Conservation (phyloP, 2,113 vertebrate genomes). For the Poicephalus gulielmi region DNA sequence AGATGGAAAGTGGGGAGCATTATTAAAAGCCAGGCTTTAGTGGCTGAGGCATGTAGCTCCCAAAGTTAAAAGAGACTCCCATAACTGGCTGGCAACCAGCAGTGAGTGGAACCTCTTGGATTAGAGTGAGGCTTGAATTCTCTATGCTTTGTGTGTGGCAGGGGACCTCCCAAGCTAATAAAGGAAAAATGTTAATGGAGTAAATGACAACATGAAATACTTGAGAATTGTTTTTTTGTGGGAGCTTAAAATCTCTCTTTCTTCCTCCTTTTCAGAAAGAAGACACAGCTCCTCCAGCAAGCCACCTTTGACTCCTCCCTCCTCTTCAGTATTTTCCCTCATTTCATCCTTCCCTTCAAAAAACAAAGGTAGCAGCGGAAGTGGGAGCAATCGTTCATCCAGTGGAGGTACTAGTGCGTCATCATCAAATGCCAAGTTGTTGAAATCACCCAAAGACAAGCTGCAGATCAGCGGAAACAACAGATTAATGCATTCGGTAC, state of each 20-base stretch:
- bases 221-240: not conserved
- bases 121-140: not conserved
- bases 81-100: not conserved
- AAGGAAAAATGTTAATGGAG: not conserved
- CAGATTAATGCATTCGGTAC: conserved; percentile 82
- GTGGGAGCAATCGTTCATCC: conserved; percentile 77
- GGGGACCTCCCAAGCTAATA: not conserved
- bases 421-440: conserved; percentile 87
- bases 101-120: not conserved
- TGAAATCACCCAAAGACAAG: conserved; percentile 98
- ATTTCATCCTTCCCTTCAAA: conserved; percentile 83
- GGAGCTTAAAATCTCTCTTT: not conserved
- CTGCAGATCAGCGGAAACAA: conserved; percentile 85
- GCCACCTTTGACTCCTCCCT: conserved; percentile 79
- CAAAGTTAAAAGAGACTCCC: not conserved
- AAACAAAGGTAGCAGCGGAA: conserved; percentile 77
- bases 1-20: not conserved
- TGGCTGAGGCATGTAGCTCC: not conserved
- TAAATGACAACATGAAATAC: not conserved
- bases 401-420: conserved; percentile 77
- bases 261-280: conserved; percentile 83
- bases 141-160: not conserved
- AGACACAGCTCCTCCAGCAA: conserved; percentile 93
- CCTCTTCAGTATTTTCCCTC: conserved; percentile 81
- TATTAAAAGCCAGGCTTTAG: not conserved